phyloP scores from a whole-genome alignment of 2,113 vertebrate genomes.

The Hydrolagus affinis region DNA sequence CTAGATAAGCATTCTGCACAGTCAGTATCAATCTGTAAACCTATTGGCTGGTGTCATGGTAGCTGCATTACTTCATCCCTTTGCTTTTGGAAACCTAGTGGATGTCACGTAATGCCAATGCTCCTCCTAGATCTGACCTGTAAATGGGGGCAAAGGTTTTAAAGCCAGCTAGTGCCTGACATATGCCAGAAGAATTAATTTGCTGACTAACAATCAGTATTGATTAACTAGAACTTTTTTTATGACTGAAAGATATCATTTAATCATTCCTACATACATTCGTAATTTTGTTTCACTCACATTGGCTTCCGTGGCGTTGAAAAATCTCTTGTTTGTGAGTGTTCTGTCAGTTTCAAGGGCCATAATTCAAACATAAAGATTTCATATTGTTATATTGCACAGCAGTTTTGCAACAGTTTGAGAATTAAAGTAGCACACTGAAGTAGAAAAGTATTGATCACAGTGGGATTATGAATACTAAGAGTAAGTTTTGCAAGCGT shows the following conservation, averaged over 20 bases:
- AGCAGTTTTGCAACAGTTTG: neutral
- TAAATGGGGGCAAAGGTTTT: slow-evolving; percentile 59
- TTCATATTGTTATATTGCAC: neutral
- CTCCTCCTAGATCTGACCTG: slow-evolving; percentile 44
- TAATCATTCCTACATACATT: neutral
- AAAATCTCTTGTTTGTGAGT: neutral
- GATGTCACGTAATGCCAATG: slow-evolving; percentile 44
- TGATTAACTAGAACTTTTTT: neutral
- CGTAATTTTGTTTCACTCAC: neutral
- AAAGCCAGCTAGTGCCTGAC: slow-evolving; percentile 53
- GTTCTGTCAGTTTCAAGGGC: neutral
- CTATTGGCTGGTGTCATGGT: slow-evolving; percentile 53
- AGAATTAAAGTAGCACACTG: too few species aligned
- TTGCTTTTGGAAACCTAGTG: slow-evolving; percentile 37
- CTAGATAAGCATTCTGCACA: slow-evolving; percentile 49
- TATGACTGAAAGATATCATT: neutral
- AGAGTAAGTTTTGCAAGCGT: neutral
- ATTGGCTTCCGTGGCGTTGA: neutral
- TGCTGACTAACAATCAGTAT: neutral
- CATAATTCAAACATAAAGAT: neutral
- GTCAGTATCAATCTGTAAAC: slow-evolving; percentile 44
- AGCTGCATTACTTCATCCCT: slow-evolving; percentile 39
- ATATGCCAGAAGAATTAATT: neutral
- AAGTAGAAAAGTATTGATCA: too few species aligned
- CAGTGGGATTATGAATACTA: too few species aligned